Percentiles rank a stretch among this genome's conserved stretches.
These are phyloP conservation scores for Rallus crepitans DNA, from an alignment of 2,797 vertebrate species.

Conservation along the genomic window DNA sequence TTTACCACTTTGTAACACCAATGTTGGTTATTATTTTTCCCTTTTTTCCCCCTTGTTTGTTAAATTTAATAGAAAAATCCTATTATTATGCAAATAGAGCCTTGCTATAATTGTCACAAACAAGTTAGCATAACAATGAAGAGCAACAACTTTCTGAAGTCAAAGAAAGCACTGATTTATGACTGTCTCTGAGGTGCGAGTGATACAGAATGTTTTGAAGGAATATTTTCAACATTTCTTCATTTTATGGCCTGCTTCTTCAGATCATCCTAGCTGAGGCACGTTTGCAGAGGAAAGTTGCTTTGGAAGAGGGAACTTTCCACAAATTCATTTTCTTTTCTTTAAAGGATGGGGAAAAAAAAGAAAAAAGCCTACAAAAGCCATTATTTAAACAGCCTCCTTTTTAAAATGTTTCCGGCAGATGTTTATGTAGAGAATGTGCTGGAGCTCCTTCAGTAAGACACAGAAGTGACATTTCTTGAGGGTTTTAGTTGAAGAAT, in stretches of 20 bases:
- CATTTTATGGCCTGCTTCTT: slow-evolving; percentile 4
- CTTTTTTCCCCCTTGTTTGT: not conserved
- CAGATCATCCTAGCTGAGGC: not conserved
- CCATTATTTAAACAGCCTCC: slow-evolving; percentile 75
- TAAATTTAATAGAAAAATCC: slow-evolving; percentile 74
- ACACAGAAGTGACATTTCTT: slow-evolving; percentile 81
- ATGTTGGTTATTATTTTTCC: not conserved
- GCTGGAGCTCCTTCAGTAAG: slow-evolving; percentile 74
- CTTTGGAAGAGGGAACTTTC: slow-evolving; percentile 49
- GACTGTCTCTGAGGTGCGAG: slow-evolving; percentile 58
- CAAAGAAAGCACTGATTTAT: slow-evolving; percentile 66
- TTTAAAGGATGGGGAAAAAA: slow-evolving; percentile 14
- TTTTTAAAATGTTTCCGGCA: slow-evolving; percentile 72
- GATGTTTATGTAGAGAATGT: slow-evolving; percentile 74
- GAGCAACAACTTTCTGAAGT: slow-evolving; percentile 46
- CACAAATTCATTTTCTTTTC: slow-evolving; percentile 64
- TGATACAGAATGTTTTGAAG: slow-evolving; percentile 41
- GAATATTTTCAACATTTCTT: slow-evolving; percentile 16
- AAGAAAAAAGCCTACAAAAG: slow-evolving; percentile 26
- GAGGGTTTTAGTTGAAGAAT: slow-evolving; percentile 79
- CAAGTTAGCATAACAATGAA: slow-evolving; percentile 69
- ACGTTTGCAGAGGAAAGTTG: slow-evolving; percentile 28
- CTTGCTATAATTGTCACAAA: slow-evolving; percentile 65
- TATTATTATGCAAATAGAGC: slow-evolving; percentile 76
- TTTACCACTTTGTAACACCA: slow-evolving; percentile 10